These are phyloP conservation scores for Aplochiton taeniatus DNA, from an alignment of 2,797 vertebrate species.

Conservation along the genomic window DNA sequence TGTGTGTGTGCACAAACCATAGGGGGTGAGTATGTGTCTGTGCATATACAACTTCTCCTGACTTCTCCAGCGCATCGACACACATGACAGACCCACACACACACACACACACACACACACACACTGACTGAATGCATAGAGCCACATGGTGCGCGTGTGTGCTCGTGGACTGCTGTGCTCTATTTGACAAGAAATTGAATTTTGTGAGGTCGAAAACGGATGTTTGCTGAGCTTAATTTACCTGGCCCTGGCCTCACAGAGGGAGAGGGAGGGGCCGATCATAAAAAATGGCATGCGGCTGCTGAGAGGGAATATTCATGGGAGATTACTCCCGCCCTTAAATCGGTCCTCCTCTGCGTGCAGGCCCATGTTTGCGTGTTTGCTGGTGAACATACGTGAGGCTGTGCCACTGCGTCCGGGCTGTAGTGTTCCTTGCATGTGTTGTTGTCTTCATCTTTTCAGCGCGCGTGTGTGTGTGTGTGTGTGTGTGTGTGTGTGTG, in stretches of 20 bases:
- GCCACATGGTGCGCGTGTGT: slow-evolving; percentile 17
- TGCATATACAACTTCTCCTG: too few relatives aligned
- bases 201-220: slow-evolving; percentile 44
- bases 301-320: slow-evolving; percentile 68
- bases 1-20: too few relatives aligned
- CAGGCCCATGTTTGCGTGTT: slow-evolving; percentile 4
- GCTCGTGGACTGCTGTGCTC: slow-evolving; percentile 45
- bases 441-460: slow-evolving; percentile 11
- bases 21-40: too few relatives aligned
- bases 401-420: background rate
- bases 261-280: slow-evolving; percentile 57
- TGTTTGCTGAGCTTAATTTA: slow-evolving; percentile 68
- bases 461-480: slow-evolving; percentile 8
- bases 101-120: slow-evolving; percentile 1
- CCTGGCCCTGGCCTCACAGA: slow-evolving; percentile 56
- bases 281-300: slow-evolving; percentile 68
- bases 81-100: background rate
- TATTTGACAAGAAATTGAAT: slow-evolving; percentile 62
- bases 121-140: background rate
- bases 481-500: slow-evolving; percentile 15
- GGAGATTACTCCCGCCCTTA: slow-evolving; percentile 56
- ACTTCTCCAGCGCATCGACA: too few relatives aligned
- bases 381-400: background rate
- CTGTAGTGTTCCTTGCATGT: too few relatives aligned
- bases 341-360: slow-evolving; percentile 29